Evolutionary conservation across 2,113 vertebrate species (phyloP), one percentile per base, ranked within the genome.

Genomic region (Gallinago media): DNA sequence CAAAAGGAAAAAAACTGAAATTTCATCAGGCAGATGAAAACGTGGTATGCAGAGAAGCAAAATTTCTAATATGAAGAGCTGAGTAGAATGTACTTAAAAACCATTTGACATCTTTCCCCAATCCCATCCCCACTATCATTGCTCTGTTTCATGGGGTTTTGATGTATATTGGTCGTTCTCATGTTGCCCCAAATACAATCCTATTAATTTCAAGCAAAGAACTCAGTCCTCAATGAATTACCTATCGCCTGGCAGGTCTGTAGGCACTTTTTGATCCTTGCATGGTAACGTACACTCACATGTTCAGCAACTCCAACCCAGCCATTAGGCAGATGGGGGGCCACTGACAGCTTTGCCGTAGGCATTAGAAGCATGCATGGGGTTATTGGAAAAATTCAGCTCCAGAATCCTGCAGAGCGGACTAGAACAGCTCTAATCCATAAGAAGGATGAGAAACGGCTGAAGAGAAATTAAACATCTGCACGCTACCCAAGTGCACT

Each of bases 271-370:
- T 40, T 29, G 65, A 68, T 61, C 62, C n/a, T 59, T 4, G 1
- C 31, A 72, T 6, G 4, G 47, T 23, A 63, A 63, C 0, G 1
- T 7, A 17, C 25, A 52, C 18, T 68, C 15, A 0, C 3, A 5
- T 31, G 55, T 32, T 84, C 49, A 18, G 44, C 13, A 47, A 68
- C 4, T 13, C 12, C 40, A 66, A 3, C 22, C 61, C 29, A 58
- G 0, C 3, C 29, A 7, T 12, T 5, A 12, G 21, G 31, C 7
- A 75, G 27, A 55, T 6, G 14, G 1, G 1, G 21, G 10, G 8
- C 7, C 54, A 50, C 15, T 17, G 31, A 18, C 38, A 38, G 27
- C 38, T 55, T 70, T 32, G 73, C 27, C 23, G 34, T 3, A n/a
- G 34, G 44, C 36, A 58, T 13, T 47, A 72, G 47, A 67, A 68